Percentiles rank a stretch among this genome's conserved stretches.
phyloP scores from a whole-genome alignment of 2,888 invertebrate genomes.

The Lithophane socia region DNA sequence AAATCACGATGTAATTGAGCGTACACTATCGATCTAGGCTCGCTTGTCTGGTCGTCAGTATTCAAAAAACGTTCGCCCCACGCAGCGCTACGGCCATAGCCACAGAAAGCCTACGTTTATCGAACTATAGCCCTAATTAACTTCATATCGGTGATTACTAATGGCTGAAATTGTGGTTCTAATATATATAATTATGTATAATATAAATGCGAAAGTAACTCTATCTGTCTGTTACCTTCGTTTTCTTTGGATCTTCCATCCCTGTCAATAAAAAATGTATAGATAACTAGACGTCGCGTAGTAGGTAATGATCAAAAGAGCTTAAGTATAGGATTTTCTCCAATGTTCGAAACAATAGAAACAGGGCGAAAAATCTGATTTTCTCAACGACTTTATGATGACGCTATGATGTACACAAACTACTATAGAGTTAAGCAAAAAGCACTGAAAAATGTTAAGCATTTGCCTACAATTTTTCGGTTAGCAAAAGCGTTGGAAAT shows the following conservation, averaged over 20 bases:
- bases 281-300: neutral
- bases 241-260: slow-evolving; percentile 6
- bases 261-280: neutral
- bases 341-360: neutral
- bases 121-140: slow-evolving; percentile 43
- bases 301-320: slow-evolving; percentile 6
- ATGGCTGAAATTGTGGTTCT: neutral
- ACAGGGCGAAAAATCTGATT: neutral
- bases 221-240: neutral
- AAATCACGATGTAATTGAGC: slow-evolving; percentile 45
- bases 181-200: too few species aligned
- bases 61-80: slow-evolving; percentile 65
- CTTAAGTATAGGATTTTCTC: neutral
- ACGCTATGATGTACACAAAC: neutral
- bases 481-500: slow-evolving; percentile 16
- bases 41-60: slow-evolving; percentile 64
- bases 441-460: neutral
- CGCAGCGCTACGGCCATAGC: slow-evolving; percentile 53
- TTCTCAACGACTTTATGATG: neutral
- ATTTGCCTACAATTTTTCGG: slow-evolving; percentile 28
- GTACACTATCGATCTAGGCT: slow-evolving; percentile 66
- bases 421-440: neutral
- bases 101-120: slow-evolving; percentile 46
- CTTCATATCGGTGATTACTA: slow-evolving; percentile 28
- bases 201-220: neutral